Evolutionary conservation across 2,888 invertebrate genomes (phyloP).

Genomic region (Dicycla oo): DNA sequence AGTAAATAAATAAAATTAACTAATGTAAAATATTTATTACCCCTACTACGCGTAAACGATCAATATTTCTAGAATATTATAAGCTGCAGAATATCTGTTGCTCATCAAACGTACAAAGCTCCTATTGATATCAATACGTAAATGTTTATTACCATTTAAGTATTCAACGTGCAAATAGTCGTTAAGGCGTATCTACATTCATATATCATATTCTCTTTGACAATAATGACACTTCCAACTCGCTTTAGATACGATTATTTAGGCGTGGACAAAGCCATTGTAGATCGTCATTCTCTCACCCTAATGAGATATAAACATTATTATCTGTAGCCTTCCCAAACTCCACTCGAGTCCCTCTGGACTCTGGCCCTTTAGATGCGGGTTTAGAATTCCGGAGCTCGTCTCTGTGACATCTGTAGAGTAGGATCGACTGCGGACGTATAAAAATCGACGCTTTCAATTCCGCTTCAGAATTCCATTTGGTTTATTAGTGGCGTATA

Average conservation of each 20-base stretch:
- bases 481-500: conserved; percentile 62
- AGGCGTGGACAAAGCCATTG: conserved; percentile 48
- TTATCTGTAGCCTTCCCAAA: conserved; percentile 59
- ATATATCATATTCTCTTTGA: conserved; percentile 54
- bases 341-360: conserved; percentile 39
- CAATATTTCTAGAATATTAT: conserved; percentile 2
- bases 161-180: conserved; percentile 36
- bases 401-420: conserved; percentile 61
- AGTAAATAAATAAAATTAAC: too few relatives aligned
- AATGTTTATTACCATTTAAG: conserved; percentile 22
- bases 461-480: conserved; percentile 58
- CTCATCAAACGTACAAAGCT: conserved; percentile 10
- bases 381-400: conserved; percentile 54
- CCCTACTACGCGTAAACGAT: not conserved
- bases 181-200: conserved; percentile 36
- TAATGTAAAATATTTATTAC: not conserved
- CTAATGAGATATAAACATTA: conserved; percentile 62
- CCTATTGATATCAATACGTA: not conserved
- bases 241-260: conserved; percentile 54
- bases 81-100: not conserved
- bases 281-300: conserved; percentile 48
- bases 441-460: conserved; percentile 62
- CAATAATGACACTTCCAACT: conserved; percentile 50
- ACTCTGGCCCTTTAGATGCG: conserved; percentile 46
- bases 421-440: conserved; percentile 53